Evolutionary conservation across 2,797 vertebrate genomes (phyloP).

Genomic region (Pseudochaenichthys georgianus): DNA sequence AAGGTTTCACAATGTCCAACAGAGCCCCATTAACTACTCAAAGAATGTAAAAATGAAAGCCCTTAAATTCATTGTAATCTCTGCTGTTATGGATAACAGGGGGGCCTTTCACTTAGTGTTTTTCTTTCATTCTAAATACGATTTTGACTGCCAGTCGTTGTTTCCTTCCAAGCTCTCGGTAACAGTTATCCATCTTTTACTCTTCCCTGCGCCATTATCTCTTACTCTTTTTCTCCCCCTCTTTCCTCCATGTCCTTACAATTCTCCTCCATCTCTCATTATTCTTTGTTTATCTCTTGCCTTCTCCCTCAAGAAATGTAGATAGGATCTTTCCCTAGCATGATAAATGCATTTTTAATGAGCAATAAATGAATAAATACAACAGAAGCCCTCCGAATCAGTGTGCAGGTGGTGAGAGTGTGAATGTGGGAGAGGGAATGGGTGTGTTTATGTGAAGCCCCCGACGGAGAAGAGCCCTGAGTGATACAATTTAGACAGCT

Average conservation of each 20-base stretch:
- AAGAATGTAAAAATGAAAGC: conserved; percentile 34
- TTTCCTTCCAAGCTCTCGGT: conserved; percentile 10
- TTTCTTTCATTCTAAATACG: conserved; percentile 15
- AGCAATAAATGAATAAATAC: conserved; percentile 67
- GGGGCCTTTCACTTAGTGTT: not conserved
- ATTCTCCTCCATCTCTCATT: not conserved
- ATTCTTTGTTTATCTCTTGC: conserved; percentile 26
- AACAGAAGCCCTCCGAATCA: conserved; percentile 47
- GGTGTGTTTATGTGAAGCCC: conserved; percentile 30
- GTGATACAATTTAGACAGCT: conserved; percentile 26
- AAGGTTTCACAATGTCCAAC: conserved; percentile 13
- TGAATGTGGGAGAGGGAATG: conserved; percentile 10
- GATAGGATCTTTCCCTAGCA: conserved; percentile 50
- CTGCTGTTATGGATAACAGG: not conserved
- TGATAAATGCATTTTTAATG: conserved; percentile 68
- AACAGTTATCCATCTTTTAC: not conserved
- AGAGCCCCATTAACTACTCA: conserved; percentile 26
- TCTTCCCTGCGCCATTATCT: conserved; percentile 11
- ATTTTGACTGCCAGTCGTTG: conserved; percentile 9
- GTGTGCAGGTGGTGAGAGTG: conserved; percentile 9
- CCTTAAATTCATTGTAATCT: conserved; percentile 24
- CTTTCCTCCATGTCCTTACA: not conserved
- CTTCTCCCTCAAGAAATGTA: conserved; percentile 49
- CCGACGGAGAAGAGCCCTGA: not conserved
- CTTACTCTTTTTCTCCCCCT: not conserved